These are phyloP conservation scores for Zelostemma sp. DNA, from an alignment of 1,140 invertebrate genomes.

Conservation along the genomic window DNA sequence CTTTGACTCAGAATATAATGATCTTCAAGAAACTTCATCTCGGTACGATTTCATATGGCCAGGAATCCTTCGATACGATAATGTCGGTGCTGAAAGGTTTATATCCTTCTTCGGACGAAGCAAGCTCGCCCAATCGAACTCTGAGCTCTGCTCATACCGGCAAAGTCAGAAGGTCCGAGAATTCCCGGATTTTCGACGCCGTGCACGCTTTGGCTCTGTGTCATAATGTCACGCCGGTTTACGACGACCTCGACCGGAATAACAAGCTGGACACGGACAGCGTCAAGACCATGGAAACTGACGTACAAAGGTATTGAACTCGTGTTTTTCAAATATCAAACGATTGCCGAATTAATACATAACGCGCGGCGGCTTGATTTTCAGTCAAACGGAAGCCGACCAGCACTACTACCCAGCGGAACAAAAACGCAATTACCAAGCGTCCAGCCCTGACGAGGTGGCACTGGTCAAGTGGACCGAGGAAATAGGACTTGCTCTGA, in stretches of 20 bases:
- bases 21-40: conserved; percentile 95
- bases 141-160: conserved; percentile 56
- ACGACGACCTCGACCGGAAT: conserved; percentile 73
- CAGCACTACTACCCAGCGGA: conserved; percentile 71
- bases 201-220: conserved; percentile 96
- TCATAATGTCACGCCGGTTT: conserved; percentile 99
- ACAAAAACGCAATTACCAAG: conserved; percentile 76
- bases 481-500: conserved; percentile 83
- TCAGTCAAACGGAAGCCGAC: conserved; percentile 77
- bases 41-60: conserved; percentile 88
- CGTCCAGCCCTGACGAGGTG: conserved; percentile 98
- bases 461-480: conserved; percentile 84
- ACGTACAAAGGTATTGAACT: conserved; percentile 59
- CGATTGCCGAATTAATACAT: too few relatives aligned
- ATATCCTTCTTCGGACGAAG: conserved; percentile 53
- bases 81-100: conserved; percentile 67
- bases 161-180: conserved; percentile 77
- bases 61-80: conserved; percentile 88
- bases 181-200: conserved; percentile 88
- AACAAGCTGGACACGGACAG: conserved; percentile 60
- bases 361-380: conserved; percentile 33
- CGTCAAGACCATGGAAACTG: conserved; percentile 63
- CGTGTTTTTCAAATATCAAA: too few relatives aligned
- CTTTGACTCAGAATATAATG: conserved; percentile 99
- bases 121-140: conserved; percentile 55